phyloP scores from a whole-genome alignment of 2,888 invertebrate genomes.

The Boloria selene region DNA sequence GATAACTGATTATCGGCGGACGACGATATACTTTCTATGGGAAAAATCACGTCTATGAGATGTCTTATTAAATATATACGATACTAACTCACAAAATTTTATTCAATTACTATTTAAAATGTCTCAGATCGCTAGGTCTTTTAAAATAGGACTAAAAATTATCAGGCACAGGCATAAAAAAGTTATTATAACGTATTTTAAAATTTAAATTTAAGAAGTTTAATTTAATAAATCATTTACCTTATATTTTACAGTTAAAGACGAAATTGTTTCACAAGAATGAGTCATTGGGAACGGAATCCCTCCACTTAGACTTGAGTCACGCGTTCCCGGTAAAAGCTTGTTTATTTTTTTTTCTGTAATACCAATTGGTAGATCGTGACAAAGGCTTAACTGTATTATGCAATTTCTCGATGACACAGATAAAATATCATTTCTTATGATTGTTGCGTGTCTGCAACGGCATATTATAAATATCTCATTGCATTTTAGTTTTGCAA shows the following conservation, averaged over 20 bases:
- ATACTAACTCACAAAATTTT: too few species aligned
- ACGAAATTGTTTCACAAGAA: slow-evolving; percentile 6
- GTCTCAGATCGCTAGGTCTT: too few species aligned
- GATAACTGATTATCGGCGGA: too few species aligned
- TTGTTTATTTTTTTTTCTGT: slow-evolving; percentile 16
- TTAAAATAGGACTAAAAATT: too few species aligned
- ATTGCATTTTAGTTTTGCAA: too few species aligned
- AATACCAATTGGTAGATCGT: slow-evolving; percentile 10
- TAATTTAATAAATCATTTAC: not conserved
- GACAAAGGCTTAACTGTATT: slow-evolving; percentile 26
- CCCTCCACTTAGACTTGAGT: slow-evolving; percentile 23
- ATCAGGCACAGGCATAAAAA: too few species aligned
- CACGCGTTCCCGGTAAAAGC: slow-evolving; percentile 19
- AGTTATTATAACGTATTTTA: too few species aligned
- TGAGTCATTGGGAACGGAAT: slow-evolving; percentile 35
- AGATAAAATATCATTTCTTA: not conserved
- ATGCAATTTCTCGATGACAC: slow-evolving; percentile 6
- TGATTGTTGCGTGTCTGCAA: too few species aligned
- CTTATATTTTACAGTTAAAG: not conserved
- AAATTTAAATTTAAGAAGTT: not conserved
- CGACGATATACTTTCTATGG: too few species aligned
- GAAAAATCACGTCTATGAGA: too few species aligned
- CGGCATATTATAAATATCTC: not conserved
- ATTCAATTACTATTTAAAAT: too few species aligned
- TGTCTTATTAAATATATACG: too few species aligned